phyloP scores from a whole-genome alignment of 2,797 vertebrate species.

The Channa striata region DNA sequence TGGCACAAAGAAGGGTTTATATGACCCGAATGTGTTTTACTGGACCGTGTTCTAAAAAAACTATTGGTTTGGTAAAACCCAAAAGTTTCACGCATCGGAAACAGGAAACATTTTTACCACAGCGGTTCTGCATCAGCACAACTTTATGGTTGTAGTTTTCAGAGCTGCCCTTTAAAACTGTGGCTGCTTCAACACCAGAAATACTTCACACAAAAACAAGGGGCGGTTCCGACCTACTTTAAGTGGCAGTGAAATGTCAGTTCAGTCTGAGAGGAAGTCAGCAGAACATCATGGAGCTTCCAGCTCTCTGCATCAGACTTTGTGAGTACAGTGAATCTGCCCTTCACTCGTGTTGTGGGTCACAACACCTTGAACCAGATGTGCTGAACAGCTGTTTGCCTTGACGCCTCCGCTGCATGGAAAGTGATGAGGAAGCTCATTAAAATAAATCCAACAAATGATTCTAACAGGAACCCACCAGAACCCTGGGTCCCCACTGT shows the following conservation, averaged over 20 bases:
- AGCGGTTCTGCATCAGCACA: neutral
- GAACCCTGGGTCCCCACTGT: neutral
- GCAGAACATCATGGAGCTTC: constrained; percentile 3
- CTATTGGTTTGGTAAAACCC: too few relatives aligned
- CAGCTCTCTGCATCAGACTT: neutral
- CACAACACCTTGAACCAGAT: neutral
- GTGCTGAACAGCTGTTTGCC: neutral
- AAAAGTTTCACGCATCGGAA: too few relatives aligned
- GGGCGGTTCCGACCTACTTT: neutral
- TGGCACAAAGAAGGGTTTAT: too few relatives aligned
- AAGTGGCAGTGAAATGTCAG: neutral
- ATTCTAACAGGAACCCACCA: neutral
- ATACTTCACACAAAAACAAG: constrained; percentile 12
- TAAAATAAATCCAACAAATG: fast-evolving
- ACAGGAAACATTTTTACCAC: too few relatives aligned
- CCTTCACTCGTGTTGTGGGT: neutral
- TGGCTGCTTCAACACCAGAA: neutral
- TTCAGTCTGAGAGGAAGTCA: too few relatives aligned
- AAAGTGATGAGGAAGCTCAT: too few relatives aligned
- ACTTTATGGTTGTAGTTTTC: too few relatives aligned
- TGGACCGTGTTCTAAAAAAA: too few relatives aligned
- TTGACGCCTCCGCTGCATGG: neutral
- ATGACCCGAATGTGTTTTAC: too few relatives aligned
- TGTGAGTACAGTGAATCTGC: neutral
- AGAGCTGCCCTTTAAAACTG: too few relatives aligned